phyloP scores from a whole-genome alignment of 2,797 vertebrate genomes.

The Steatocranus sp. region DNA sequence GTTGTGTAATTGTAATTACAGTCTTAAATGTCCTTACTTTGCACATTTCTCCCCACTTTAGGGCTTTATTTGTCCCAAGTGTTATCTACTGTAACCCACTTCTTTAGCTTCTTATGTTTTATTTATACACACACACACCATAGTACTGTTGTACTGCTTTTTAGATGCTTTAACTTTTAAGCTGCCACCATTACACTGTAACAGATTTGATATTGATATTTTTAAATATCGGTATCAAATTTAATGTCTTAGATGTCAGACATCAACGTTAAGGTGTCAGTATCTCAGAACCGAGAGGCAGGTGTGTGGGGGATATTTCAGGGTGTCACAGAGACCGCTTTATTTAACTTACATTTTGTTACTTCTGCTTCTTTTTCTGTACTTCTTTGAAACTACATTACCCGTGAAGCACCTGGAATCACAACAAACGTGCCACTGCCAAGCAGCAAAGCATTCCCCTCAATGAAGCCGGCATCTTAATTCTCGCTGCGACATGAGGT shows the following conservation, averaged over 20 bases:
- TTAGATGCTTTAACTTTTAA: not conserved
- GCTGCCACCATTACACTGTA: not conserved
- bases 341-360: not conserved
- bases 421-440: slow-evolving; percentile 55
- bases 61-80: not conserved
- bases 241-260: not conserved
- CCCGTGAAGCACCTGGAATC: slow-evolving; percentile 50
- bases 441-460: slow-evolving; percentile 49
- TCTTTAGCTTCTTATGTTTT: not conserved
- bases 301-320: not conserved
- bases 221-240: not conserved
- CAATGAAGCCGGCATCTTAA: slow-evolving; percentile 55
- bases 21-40: not conserved
- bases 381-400: slow-evolving; percentile 43
- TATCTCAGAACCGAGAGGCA: not conserved
- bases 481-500: slow-evolving; percentile 66
- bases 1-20: slow-evolving; percentile 15
- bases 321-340: not conserved
- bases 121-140: not conserved
- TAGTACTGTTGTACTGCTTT: not conserved
- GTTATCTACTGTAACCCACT: not conserved
- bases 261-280: not conserved
- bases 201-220: not conserved
- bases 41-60: slow-evolving; percentile 12
- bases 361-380: not conserved